Percentiles rank a stretch among this genome's conserved stretches.
Evolutionary conservation across 2,113 vertebrate species (phyloP).

Genomic region (Archocentrus centrarchus): DNA sequence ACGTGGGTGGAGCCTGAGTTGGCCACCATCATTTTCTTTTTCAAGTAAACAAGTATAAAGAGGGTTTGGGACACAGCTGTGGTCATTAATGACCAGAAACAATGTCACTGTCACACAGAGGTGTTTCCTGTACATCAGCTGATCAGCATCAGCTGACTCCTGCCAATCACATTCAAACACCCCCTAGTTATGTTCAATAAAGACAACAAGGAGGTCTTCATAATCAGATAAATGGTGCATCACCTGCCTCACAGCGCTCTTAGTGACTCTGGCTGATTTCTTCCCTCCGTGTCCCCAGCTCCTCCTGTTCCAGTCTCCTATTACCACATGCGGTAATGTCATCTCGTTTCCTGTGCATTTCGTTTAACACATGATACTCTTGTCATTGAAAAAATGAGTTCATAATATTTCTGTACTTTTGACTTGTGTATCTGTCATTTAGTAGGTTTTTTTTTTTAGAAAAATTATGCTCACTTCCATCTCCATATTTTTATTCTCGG

Average conservation of each 20-base stretch:
- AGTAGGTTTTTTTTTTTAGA: not conserved
- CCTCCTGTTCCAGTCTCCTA: constrained; percentile 38
- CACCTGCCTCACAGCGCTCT: constrained; percentile 10
- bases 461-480: not conserved
- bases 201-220: not conserved
- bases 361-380: constrained; percentile 14
- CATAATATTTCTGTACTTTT: constrained; percentile 3
- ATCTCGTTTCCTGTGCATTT: constrained; percentile 27
- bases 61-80: not conserved
- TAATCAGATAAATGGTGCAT: constrained; percentile 7
- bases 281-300: constrained; percentile 9
- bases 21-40: not conserved
- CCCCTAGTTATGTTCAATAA: not conserved
- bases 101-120: not conserved
- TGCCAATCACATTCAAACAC: constrained; percentile 8
- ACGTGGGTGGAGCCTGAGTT: not conserved
- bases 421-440: not conserved
- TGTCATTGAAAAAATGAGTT: not conserved
- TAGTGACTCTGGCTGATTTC: not conserved
- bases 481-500: not conserved
- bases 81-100: not conserved
- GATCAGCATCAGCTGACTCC: not conserved
- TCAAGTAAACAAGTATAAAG: not conserved
- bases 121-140: not conserved
- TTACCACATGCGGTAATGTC: constrained; percentile 21